Conservation (phyloP, 92 coral and sea anemone genomes). For the Phenganax stokvisi region DNA sequence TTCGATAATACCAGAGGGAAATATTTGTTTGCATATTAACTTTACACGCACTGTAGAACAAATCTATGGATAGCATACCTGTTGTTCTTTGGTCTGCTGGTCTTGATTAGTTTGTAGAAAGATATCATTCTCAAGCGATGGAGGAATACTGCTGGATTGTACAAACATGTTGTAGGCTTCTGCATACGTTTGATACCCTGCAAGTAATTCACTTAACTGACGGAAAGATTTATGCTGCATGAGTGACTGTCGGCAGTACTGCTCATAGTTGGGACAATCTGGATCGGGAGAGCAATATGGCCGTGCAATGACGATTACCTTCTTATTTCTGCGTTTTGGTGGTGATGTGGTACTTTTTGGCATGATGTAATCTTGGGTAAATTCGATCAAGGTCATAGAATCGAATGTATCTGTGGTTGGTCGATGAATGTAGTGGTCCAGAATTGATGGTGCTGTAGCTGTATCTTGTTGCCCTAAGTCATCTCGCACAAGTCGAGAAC, state of each 20-base stretch:
- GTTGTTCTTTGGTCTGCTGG: constrained; percentile 2
- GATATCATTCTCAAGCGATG: constrained; percentile 18
- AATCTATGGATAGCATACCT: not conserved
- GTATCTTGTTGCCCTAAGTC: constrained; percentile 23
- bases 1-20: no score
- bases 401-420: constrained; percentile 20
- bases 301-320: constrained; percentile 17
- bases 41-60: not conserved
- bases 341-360: not conserved
- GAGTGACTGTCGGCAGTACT: constrained; percentile 17
- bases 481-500: constrained; percentile 36
- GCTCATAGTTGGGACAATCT: constrained; percentile 15
- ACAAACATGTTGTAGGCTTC: constrained; percentile 12
- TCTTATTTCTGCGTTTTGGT: constrained; percentile 31
- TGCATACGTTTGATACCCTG: constrained; percentile 10
- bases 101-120: constrained; percentile 17
- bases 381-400: constrained; percentile 21
- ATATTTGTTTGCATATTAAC: no score
- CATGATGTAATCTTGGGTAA: not conserved
- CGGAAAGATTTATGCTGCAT: constrained; percentile 23
- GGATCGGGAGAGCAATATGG: constrained; percentile 33
- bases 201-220: constrained; percentile 14
- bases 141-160: constrained; percentile 14
- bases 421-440: constrained; percentile 20
- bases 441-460: constrained; percentile 26